Conservation (phyloP, 2,113 vertebrate species). For the Chascanopsetta lugubris region DNA sequence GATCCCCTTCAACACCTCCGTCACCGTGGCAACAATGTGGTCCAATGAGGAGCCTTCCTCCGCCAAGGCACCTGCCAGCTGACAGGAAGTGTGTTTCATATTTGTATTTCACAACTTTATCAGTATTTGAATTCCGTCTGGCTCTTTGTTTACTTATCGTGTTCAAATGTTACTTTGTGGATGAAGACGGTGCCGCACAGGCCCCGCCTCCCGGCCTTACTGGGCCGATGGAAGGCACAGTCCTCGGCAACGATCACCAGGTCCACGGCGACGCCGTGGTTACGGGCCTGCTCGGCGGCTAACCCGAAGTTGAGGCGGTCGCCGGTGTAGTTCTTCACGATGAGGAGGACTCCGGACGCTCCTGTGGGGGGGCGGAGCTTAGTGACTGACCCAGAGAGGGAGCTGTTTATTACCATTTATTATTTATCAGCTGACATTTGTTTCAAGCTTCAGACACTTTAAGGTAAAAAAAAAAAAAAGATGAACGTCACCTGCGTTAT, state of each 20-base stretch:
- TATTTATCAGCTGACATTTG: no score
- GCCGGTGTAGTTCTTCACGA: slow-evolving; percentile 97
- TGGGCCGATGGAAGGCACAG: slow-evolving; percentile 84
- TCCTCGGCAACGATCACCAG: slow-evolving; percentile 94
- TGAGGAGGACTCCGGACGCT: slow-evolving; percentile 86
- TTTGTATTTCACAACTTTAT: no score
- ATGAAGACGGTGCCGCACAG: slow-evolving; percentile 91
- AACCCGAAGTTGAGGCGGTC: slow-evolving; percentile 95
- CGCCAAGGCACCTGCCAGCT: slow-evolving; percentile 92
- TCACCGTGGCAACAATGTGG: slow-evolving; percentile 82
- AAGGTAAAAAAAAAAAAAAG: no score
- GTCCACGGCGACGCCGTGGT: slow-evolving; percentile 78
- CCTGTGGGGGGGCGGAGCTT: slow-evolving; percentile 53
- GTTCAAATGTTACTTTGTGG: slow-evolving; percentile 85
- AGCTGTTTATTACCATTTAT: no score
- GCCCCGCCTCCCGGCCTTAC: slow-evolving; percentile 90
- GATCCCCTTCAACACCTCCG: slow-evolving; percentile 68
- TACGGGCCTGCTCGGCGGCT: slow-evolving; percentile 88
- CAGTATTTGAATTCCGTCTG: no score
- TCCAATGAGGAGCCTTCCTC: slow-evolving; percentile 86
- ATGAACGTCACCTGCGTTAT: slow-evolving; percentile 70
- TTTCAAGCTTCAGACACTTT: no score
- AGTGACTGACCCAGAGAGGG: no score
- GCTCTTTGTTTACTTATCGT: no score
- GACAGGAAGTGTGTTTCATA: slow-evolving; percentile 9